A percentile compares a stretch with the other conserved stretches of the same genome.
phyloP scores from a whole-genome alignment of 2,888 invertebrate species.

The Chaetogeoica ovagalla region DNA sequence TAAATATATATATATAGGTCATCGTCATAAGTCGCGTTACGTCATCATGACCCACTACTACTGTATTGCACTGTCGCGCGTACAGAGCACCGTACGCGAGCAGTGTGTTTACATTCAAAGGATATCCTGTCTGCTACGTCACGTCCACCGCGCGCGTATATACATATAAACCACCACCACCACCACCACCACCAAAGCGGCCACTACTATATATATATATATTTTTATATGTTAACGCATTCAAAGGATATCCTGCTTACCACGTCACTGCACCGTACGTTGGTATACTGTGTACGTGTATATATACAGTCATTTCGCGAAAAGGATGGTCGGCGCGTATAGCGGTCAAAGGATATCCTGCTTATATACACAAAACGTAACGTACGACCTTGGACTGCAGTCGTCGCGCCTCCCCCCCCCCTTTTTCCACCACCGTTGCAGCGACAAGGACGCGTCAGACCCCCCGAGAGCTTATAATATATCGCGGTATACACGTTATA shows the following conservation, averaged over 20 bases:
- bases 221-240: slow-evolving; percentile 1
- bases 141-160: background rate
- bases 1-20: slow-evolving; percentile 14
- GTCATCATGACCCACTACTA: background rate
- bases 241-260: slow-evolving; percentile 44
- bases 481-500: too few relatives aligned
- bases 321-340: slow-evolving; percentile 23
- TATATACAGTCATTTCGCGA: slow-evolving; percentile 22
- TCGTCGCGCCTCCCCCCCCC: background rate
- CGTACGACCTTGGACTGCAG: slow-evolving; percentile 13
- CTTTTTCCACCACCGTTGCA: slow-evolving; percentile 4
- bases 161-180: slow-evolving; percentile 10
- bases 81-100: background rate
- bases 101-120: slow-evolving; percentile 46
- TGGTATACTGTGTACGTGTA: too few relatives aligned
- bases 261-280: slow-evolving; percentile 11
- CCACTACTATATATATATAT: background rate
- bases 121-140: slow-evolving; percentile 47
- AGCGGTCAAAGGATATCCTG: slow-evolving; percentile 53
- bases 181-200: background rate
- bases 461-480: slow-evolving; percentile 54
- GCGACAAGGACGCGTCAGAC: slow-evolving; percentile 57
- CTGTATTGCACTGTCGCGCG: background rate
- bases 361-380: slow-evolving; percentile 19
- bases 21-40: slow-evolving; percentile 8